These are phyloP conservation scores for Dryobotodes eremita DNA, from an alignment of 2,888 invertebrate species.

Conservation along the genomic window DNA sequence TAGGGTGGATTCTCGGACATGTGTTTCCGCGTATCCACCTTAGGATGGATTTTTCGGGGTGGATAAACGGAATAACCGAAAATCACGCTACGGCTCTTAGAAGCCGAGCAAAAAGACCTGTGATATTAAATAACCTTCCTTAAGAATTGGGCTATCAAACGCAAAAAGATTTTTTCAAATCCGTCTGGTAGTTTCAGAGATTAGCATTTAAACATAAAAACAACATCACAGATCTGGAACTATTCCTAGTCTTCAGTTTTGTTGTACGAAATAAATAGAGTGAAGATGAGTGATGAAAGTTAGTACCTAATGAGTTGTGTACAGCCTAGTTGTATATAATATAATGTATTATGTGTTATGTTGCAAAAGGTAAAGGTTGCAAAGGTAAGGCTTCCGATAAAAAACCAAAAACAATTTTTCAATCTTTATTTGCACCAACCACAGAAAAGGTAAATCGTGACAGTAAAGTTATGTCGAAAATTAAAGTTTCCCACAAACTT, in stretches of 20 bases:
- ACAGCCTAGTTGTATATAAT: background rate
- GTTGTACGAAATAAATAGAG: background rate
- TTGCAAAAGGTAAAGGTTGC: background rate
- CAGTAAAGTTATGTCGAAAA: conserved; percentile 35
- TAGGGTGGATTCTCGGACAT: too few species aligned
- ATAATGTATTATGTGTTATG: too few species aligned
- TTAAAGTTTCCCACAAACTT: conserved; percentile 37
- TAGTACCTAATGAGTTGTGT: background rate
- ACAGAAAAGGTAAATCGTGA: conserved; percentile 50
- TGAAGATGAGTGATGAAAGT: background rate
- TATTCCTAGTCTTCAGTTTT: background rate
- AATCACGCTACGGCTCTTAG: too few species aligned
- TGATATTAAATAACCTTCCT: too few species aligned
- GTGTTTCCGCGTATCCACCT: too few species aligned
- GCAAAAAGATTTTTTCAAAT: too few species aligned
- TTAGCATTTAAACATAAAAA: too few species aligned
- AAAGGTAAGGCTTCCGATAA: background rate
- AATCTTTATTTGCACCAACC: conserved; percentile 45
- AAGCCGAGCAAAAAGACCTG: too few species aligned
- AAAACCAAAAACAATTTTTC: conserved; percentile 18
- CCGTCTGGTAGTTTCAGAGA: too few species aligned
- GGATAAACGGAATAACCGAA: too few species aligned
- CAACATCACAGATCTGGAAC: background rate
- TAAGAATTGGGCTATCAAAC: too few species aligned
- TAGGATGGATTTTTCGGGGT: too few species aligned